Base-by-base conservation (phyloP, 2,888 invertebrate genomes). In the Neoitamus cyanurus region DNA sequence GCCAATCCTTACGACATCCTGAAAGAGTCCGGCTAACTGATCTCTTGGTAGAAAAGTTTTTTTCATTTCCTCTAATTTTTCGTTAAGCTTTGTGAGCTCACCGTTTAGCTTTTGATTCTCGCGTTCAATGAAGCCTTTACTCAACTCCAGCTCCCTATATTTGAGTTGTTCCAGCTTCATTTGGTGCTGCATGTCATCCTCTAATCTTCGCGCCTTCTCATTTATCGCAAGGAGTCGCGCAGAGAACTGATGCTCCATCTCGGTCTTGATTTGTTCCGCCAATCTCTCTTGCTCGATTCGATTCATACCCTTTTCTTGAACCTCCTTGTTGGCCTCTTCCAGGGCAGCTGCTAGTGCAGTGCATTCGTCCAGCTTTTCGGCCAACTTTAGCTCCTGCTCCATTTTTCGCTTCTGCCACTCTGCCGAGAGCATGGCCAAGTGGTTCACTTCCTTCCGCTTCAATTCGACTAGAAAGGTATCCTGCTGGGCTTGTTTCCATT, bases 401-500 rank as follows among this genome's bases (percentile, higher is more conserved):
- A 90, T 89, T 9, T 92, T 92, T 37, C 93, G 93, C 84, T 92
- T 92, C 7, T 92, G 90, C 94, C 94, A 94, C 86, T 94, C 94
- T n/a, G 90, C 91, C 0, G 93, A 91, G 13, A 94, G 87, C 0
- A 93, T 88, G 0, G 92, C 91, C 3, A 93, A 88, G 87, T 94
- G 93, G 84, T 92, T 92, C 25, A 92, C 92, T 88, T 94, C 94
- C 89, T 94, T 94, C 83, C 91, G 92, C 88, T 92, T 92, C 13
- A 94, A 88, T 92, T 94, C 94, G 68, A 90, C 89, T 88, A 93
- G 92, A 88, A 94, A 95, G 6, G 93, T 88, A 85, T 93, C 92
- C 88, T 94, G 94, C 88, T 95, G 94, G 31, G 93, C 92, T 86
- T 94, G 93, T 88, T 95, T 96, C 96, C 96, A 96, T 30, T 93